Conservation (phyloP, 2,113 vertebrate genomes). For the Oreochromis aureus region DNA sequence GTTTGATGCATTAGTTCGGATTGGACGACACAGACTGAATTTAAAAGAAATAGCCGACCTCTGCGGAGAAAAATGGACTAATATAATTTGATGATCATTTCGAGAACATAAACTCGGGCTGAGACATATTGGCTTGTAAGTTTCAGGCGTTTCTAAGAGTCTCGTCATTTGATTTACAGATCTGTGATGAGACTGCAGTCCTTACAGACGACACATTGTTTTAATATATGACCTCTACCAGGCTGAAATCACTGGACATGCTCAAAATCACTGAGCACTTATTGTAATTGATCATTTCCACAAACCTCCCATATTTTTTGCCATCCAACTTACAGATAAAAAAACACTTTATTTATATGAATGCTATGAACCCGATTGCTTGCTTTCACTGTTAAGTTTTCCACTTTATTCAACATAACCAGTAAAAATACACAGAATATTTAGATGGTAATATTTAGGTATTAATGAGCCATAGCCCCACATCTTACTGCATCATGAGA, state of each 20-base stretch:
- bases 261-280: conserved; percentile 52
- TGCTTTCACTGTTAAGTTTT: neutral
- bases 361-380: neutral
- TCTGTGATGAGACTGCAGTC: conserved; percentile 7
- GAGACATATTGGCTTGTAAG: neutral
- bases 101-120: neutral
- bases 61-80: neutral
- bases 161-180: conserved; percentile 37
- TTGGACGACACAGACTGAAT: neutral
- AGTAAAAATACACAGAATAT: conserved; percentile 20
- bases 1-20: neutral
- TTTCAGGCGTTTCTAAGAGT: neutral
- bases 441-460: too few relatives aligned
- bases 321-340: conserved; percentile 16
- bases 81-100: neutral
- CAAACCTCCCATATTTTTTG: conserved; percentile 27
- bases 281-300: conserved; percentile 46
- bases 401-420: neutral
- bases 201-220: conserved; percentile 11
- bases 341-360: neutral
- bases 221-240: conserved; percentile 34
- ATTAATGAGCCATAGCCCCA: conserved; percentile 38
- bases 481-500: neutral
- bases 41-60: neutral
- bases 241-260: conserved; percentile 7